Conservation (phyloP, 2,888 invertebrate genomes). For the Acanthosepion lycidas region DNA sequence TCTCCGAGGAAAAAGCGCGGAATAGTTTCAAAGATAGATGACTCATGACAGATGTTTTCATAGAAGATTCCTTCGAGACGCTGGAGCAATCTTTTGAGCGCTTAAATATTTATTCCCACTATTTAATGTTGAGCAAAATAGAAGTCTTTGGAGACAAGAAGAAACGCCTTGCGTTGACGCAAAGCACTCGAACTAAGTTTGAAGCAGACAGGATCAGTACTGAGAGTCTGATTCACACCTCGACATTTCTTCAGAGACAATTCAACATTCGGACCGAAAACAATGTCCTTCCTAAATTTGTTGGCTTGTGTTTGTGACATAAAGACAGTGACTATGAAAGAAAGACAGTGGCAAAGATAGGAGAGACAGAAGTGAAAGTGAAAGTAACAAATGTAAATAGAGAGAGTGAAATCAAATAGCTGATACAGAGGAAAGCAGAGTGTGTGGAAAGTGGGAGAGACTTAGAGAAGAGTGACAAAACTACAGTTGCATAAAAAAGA, state of each 20-base stretch:
- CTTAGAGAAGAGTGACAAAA: background rate
- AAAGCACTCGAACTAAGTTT: slow-evolving; percentile 23
- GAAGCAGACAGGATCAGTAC: background rate
- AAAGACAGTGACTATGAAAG: background rate
- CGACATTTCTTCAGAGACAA: background rate
- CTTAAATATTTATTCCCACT: slow-evolving; percentile 33
- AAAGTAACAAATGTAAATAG: background rate
- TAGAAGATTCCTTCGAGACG: background rate
- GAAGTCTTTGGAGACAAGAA: slow-evolving; percentile 6
- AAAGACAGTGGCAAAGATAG: background rate
- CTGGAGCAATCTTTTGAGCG: background rate
- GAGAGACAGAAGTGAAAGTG: background rate
- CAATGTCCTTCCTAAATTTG: slow-evolving; percentile 22
- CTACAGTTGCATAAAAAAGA: too few species aligned
- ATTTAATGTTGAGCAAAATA: background rate
- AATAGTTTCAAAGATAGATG: slow-evolving; percentile 9
- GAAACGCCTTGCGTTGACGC: slow-evolving; percentile 12
- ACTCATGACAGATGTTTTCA: slow-evolving; percentile 20
- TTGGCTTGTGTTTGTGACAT: background rate
- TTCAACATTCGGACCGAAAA: slow-evolving; percentile 6
- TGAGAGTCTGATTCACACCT: slow-evolving; percentile 33
- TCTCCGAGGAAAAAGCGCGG: background rate
- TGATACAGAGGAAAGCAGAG: background rate
- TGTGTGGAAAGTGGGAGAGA: background rate
- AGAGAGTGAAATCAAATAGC: background rate